Conservation (phyloP, 1,140 invertebrate genomes). For the Dreissena rostriformis region DNA sequence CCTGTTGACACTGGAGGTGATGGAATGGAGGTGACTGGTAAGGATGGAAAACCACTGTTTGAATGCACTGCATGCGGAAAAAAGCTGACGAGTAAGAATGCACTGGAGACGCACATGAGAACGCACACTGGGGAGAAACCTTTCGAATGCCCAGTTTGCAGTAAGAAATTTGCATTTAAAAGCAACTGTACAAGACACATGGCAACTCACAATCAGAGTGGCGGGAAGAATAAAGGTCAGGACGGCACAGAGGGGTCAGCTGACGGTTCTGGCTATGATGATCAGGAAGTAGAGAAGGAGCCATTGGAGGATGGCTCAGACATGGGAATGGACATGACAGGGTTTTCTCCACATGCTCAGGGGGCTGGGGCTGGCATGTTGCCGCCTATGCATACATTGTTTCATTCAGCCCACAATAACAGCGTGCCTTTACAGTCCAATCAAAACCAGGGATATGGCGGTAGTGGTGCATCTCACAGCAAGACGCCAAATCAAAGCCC, state of each 20-base stretch:
- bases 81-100: conserved; percentile 32
- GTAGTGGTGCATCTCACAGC: neutral
- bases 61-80: conserved; percentile 43
- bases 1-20: neutral
- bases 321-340: neutral
- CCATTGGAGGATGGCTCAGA: neutral
- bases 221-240: neutral
- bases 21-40: neutral
- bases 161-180: conserved; percentile 97
- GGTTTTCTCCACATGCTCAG: neutral
- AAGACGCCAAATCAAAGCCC: neutral
- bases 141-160: conserved; percentile 97
- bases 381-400: conserved; percentile 46
- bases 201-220: conserved; percentile 70
- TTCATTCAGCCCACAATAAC: neutral
- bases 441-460: neutral
- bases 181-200: conserved; percentile 84
- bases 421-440: neutral
- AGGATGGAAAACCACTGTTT: conserved; percentile 19
- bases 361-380: neutral
- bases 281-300: neutral
- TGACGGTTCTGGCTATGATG: neutral
- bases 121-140: conserved; percentile 99
- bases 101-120: conserved; percentile 86
- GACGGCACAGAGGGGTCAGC: neutral